Evolutionary conservation across 2,797 vertebrate genomes (phyloP).

Genomic region (Xerus rutilus): DNA sequence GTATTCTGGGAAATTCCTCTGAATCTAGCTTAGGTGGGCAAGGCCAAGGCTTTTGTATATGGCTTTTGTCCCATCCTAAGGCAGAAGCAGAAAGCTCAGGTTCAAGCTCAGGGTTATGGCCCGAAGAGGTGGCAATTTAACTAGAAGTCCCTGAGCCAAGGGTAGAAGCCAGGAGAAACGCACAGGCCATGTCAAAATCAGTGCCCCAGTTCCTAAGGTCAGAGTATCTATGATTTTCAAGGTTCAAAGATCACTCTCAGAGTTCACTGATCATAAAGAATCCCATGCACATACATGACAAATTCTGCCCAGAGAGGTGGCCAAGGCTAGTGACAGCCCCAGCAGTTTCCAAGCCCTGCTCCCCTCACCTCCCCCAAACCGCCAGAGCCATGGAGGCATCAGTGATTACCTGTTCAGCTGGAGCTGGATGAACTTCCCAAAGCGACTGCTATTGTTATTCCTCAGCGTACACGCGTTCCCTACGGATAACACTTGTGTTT

Average conservation of each 20-base stretch:
- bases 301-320: accelerated
- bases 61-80: background rate
- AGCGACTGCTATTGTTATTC: constrained; percentile 98
- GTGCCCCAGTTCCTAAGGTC: background rate
- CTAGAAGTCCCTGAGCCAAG: background rate
- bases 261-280: background rate
- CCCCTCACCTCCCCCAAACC: background rate
- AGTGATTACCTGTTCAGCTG: constrained; percentile 94
- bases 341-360: background rate
- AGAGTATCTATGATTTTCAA: background rate
- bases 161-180: background rate
- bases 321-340: background rate
- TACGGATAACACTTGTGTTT: constrained; percentile 78
- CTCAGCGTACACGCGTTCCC: constrained; percentile 97
- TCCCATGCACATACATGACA: background rate
- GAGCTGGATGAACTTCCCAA: constrained; percentile 99
- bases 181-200: background rate
- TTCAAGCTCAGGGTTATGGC: background rate
- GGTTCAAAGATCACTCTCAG: background rate
- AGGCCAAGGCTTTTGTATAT: background rate
- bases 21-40: background rate
- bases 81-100: background rate
- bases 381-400: background rate
- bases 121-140: constrained; percentile 50
- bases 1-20: background rate